Evolutionary conservation across 2,888 invertebrate species (phyloP), one percentile per base, ranked within the genome.

Genomic region (Asteroscopus sphinx): DNA sequence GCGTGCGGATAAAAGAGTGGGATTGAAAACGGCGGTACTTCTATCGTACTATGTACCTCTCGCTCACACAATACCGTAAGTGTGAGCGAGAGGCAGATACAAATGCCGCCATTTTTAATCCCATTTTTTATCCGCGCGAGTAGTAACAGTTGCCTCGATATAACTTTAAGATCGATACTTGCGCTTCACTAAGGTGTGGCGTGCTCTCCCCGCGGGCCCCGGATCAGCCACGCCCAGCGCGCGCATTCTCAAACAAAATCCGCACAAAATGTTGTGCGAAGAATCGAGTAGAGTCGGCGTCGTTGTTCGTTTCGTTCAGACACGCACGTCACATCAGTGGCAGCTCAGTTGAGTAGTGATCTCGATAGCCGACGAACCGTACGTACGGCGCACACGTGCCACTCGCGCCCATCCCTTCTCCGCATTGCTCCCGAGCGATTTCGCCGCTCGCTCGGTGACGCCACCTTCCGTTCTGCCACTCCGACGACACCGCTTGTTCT

Each of bases 191-290:
- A 86, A 82, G 77, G 79, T 79, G 81, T 79, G 81, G 77, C 76
- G 76, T 69, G 81, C 77, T 82, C 89, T 88, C 90, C 90, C 90
- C 88, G 85, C 89, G 84, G 87, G 88, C 90, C 88, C 76, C 88
- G 80, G 75, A 72, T 73, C 64, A 80, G 86, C 90, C 91, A 91
- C 91, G 91, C 91, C 91, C 91, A 90, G 87, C 85, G 88, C 83
- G 91, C 90, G 90, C 90, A 90, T 89, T 90, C 86, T 89, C 86
- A 82, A 88, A 90, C 88, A 88, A 87, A 88, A 88, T 89, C 85
- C 80, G 85, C 85, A 89, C 83, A 87, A 89, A 88, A 89, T 89
- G 86, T 85, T 86, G 88, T 85, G 83, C 79, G 82, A 82, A 83
- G 87, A 83, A 84, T 79, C 80, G 86, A 86, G 82, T 84, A 79